Evolutionary conservation across 2,113 vertebrate genomes (phyloP), one percentile per base, ranked within the genome.

Genomic region (Danionella cerebrum): DNA sequence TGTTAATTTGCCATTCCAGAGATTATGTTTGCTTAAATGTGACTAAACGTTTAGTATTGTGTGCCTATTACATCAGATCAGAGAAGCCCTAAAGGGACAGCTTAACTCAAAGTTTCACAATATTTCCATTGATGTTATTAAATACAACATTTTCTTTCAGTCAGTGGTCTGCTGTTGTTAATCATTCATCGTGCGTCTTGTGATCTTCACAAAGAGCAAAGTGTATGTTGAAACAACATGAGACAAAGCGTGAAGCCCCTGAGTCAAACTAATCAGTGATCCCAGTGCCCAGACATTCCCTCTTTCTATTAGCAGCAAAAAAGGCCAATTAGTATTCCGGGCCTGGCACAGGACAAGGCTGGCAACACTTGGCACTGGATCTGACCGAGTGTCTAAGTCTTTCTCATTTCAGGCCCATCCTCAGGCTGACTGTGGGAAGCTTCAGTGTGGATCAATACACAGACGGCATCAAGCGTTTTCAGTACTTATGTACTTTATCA

Each of bases 321-420:
- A 22, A 75, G 70, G 47, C 65, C 65, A 74, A 86, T 87, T 85
- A 85, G 77, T 75, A 85, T 84, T 88, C 79, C 76, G 85, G 83
- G 83, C 80, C 80, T 60, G 18, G 74, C 74, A 67, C 42, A 6
- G 75, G 76, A 77, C 59, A 72, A 71, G 74, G 57, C 80, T 80
- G 80, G 78, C 80, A 76, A 58, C 33, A 51, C 76, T 65, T 73
- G 75, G 76, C 75, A 76, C 75, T 66, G 65, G 72, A 79, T 77
- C 76, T 83, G 80, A 68, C 31, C 48, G 72, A 29, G 48, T 31
- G 54, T 62, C 41, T 65, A 25, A 42, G 33, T 18, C 64, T 65
- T 66, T 67, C n/a, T n/a, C 39, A 18, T 67, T 75, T 74, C 66
- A 50, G 69, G 25, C 64, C 36, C 22, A 52, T 74, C 45, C 64